Base-by-base conservation (phyloP, 35 echinoderm and acorn worm genomes). In the Amphiura filiformis region DNA sequence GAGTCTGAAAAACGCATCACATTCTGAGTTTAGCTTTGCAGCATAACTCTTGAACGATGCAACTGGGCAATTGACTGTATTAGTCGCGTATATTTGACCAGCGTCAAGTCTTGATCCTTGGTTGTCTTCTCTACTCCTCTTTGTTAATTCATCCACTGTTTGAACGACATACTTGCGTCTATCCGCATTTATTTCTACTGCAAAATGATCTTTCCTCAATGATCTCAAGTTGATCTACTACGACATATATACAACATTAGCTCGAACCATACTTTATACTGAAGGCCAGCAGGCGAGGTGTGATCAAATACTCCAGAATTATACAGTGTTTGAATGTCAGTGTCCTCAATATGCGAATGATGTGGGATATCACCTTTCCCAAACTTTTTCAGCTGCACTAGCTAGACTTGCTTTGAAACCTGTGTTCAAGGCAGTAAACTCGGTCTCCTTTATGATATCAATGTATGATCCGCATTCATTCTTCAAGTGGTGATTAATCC, bases 381-480 rank as follows among this genome's bases (percentile, higher is more conserved):
- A 37, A 80, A 1, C 18, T 34, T 34, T n/a, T 80, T 80, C 78
- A 80, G 34, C 78, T 36, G 7, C 3, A 80, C 78, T 13, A 39
- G n/a, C n/a, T n/a, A 22, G 31, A n/a, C 78, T n/a, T 33, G 78
- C 78, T 80, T 80, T 80, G 78, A 37, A 80, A 34, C 13, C 28
- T 22, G 2, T 39, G 26, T 80, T 80, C 2, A 32, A n/a, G n/a
- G 13, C 31, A 32, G 78, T 36, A 39, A 80, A 80, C 26, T 80
- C 78, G 26, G 3, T 80, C 13, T 80, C 78, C 26, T 76, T 76
- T 11, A 76, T 76, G 26, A 76, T 76, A 23, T 76, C 75, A 11
- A 76, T n/a, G 5, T 12, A 3, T 7, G 26, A 28, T 76, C 17
- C 17, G 4, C 41, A 4, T 4, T 47, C 17, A 47, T 47, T 17